Percentiles rank a stretch among this genome's conserved stretches.
phyloP scores from a whole-genome alignment of 2,797 vertebrate species.

The Cuniculus paca region DNA sequence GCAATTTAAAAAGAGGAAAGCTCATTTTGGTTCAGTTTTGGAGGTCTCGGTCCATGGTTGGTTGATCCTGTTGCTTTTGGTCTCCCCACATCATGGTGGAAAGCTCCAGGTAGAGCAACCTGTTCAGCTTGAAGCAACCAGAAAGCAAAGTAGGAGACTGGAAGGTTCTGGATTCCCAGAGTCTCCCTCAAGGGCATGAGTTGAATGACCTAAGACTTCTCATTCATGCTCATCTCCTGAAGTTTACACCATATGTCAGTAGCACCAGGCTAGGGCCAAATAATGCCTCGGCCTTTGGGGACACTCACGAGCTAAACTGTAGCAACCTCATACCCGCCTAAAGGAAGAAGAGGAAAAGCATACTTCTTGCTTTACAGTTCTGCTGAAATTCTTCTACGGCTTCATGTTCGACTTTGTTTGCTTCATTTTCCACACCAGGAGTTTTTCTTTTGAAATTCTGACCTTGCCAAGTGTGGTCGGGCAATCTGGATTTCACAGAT shows the following conservation, averaged over 20 bases:
- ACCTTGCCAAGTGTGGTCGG: neutral
- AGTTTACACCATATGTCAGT: neutral
- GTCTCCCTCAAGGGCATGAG: neutral
- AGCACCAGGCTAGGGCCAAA: neutral
- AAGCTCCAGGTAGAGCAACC: neutral
- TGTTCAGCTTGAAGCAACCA: neutral
- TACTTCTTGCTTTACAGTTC: neutral
- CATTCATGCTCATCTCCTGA: neutral
- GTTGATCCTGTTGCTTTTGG: no score
- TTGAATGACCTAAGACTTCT: neutral
- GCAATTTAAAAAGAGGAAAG: neutral
- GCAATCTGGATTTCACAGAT: neutral
- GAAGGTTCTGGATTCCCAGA: neutral
- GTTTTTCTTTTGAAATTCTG: slow-evolving; percentile 19
- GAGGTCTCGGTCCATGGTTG: neutral
- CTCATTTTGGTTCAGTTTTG: neutral
- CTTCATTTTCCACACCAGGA: neutral
- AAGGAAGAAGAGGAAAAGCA: neutral
- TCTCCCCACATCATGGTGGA: neutral
- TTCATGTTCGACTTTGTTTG: neutral
- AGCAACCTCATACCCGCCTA: neutral
- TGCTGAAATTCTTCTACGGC: neutral
- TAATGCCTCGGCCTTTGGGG: neutral
- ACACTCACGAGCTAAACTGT: neutral
- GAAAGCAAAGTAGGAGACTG: neutral